Base-by-base conservation (phyloP, 1,140 invertebrate species). In the Probaryconus sp. region DNA sequence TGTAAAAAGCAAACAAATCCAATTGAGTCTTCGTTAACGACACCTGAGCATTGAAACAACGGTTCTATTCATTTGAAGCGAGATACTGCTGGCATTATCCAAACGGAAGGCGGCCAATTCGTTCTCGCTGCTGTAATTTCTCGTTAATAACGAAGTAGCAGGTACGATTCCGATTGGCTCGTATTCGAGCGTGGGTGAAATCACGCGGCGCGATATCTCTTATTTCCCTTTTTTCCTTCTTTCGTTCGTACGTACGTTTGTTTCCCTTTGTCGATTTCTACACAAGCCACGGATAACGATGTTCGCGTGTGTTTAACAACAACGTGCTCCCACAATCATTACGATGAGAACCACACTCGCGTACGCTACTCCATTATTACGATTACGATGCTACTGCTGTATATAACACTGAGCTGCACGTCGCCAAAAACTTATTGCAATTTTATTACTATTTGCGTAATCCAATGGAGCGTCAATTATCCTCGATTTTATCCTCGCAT, bases 241-340 rank as follows among this genome's bases (percentile, higher is more conserved):
- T 65, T 61, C 55, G 33, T 40, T 35, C 35, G 43, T 65, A 55
- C 55, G 33, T 40, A 28, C 35, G 43, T 47, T 53, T 38, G 21
- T 70, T 73, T 69, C 50, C 67, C 63, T 64, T 64, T 58, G 63
- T 75, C 68, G 63, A 75, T 76, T 65, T 72, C 51, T 24, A 48
- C 31, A 55, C 47, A 56, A 47, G 31, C 60, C 31, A 42, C 26
- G 61, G 43, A 75, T 76, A 78, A 78, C 69, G 61, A 78, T 67
- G 43, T 53, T 78, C 63, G 77, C 77, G 77, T 78, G 77, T 73
- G 72, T 63, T 75, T 73, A 73, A 78, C 77, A 61, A 78, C 68
- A 18, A 58, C 42, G n/a, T n/a, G n/a, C n/a, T n/a, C n/a, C n/a
- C 58, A 55, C 64, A 55, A 73, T 76, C 73, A 78, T 73, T 70